phyloP scores from a whole-genome alignment of 2,113 vertebrate genomes.

The Thymallus thymallus region DNA sequence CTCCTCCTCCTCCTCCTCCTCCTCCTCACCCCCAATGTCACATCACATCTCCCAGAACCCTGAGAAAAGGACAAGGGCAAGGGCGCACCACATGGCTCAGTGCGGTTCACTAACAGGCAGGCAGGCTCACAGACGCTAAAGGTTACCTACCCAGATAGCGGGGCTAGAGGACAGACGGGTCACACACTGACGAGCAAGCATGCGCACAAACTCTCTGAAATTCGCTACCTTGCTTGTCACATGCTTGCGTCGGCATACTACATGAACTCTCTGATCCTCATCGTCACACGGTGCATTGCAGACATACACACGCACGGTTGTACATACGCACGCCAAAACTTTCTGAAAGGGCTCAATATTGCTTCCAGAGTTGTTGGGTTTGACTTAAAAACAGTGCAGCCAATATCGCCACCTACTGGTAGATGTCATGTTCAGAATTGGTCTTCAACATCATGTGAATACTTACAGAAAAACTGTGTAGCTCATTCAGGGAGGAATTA shows the following conservation, averaged over 20 bases:
- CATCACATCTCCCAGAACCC: constrained; percentile 66
- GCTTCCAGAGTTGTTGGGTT: background rate
- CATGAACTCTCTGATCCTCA: too few species aligned
- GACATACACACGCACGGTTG: background rate
- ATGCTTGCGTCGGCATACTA: too few species aligned
- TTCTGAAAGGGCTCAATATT: background rate
- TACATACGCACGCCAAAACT: background rate
- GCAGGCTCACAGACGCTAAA: constrained; percentile 18
- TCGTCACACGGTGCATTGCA: too few species aligned
- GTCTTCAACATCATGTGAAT: too few species aligned
- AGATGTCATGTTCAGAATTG: background rate
- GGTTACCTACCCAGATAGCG: constrained; percentile 22
- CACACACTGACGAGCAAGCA: background rate
- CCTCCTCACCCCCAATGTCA: constrained; percentile 60
- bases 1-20: constrained; percentile 22
- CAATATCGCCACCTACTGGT: constrained; percentile 68
- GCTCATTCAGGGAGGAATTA: too few species aligned
- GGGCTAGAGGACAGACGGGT: constrained; percentile 16
- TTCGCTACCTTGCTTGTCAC: too few species aligned
- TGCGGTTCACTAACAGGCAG: constrained; percentile 49
- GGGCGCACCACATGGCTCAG: constrained; percentile 53
- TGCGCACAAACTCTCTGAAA: too few species aligned
- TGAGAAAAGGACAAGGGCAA: constrained; percentile 72
- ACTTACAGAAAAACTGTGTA: too few species aligned
- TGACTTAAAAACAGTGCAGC: constrained; percentile 33